Base-by-base conservation (phyloP, 2,797 vertebrate species). In the Saxicola maurus region DNA sequence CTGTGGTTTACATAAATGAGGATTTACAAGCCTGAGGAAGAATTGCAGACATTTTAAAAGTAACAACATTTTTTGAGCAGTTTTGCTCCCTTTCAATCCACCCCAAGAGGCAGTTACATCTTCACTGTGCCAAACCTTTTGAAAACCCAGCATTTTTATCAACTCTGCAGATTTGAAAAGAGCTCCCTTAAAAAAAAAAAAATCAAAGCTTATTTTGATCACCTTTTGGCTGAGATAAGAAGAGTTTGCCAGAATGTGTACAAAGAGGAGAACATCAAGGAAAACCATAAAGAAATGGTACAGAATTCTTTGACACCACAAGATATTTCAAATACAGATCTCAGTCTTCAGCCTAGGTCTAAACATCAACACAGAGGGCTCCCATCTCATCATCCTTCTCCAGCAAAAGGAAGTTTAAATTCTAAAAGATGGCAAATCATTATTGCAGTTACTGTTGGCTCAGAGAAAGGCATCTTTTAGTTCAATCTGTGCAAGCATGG, bases 231-330 rank as follows among this genome's bases (percentile, higher is more conserved):
- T 77, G 71, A 76, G 60, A 87, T 79, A 89, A 67, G 30, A 66
- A 52, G 42, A 76, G 67, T 69, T 66, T 71, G 35, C 56, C 49
- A 75, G 37, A 91, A 73, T 69, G 85, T 0, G 15, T 60, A 91
- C 87, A 92, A 87, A 91, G 71, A 87, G 37, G 20, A 89, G 85
- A 79, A 92, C 74, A 84, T 87, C 74, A 84, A 93, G 89, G 71
- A 86, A 87, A 95, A 78, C 64, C 71, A 73, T 86, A 49, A 73
- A 78, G 42, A 84, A 31, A 66, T 43, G 31, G 49, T 60, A 67
- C 20, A 61, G 77, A 86, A 92, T 89, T 94, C 56, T 51, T 89
- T 55, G 49, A 64, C 27, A 67, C 82, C 57, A 16, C 85, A 89
- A 87, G 46, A 20, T 68, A 82, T 71, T 89, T 71, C 53, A 90